Conservation (phyloP, 2,888 invertebrate genomes). For the Druceiella hillmani region DNA sequence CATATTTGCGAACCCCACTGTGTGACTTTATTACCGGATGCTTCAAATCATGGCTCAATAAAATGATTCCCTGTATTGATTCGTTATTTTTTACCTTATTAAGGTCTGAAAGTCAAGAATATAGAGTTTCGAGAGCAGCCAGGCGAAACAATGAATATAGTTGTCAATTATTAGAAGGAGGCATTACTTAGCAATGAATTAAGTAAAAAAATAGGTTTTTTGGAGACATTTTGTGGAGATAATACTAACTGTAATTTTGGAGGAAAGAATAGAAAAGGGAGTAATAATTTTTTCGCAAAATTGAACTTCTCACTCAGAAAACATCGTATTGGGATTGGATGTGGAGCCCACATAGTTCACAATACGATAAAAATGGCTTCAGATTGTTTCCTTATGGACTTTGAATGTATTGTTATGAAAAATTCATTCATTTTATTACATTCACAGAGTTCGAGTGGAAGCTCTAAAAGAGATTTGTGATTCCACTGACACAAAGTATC, state of each 20-base stretch:
- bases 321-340: constrained; percentile 26
- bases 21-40: no score
- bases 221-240: constrained; percentile 21
- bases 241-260: constrained; percentile 12
- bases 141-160: constrained; percentile 17
- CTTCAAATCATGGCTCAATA: constrained; percentile 15
- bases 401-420: constrained; percentile 23
- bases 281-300: constrained; percentile 23
- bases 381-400: no score
- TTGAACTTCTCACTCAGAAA: constrained; percentile 20
- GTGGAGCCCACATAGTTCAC: constrained; percentile 27
- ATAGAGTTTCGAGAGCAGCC: constrained; percentile 21
- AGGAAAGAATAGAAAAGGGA: constrained; percentile 17
- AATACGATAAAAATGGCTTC: no score
- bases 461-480: constrained; percentile 28
- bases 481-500: constrained; percentile 20
- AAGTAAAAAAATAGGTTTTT: constrained; percentile 16
- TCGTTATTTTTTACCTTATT: no score
- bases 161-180: constrained; percentile 12
- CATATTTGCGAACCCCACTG: no score
- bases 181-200: constrained; percentile 17
- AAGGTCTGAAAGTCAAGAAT: constrained; percentile 15
- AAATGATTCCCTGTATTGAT: constrained; percentile 13
- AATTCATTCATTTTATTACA: constrained; percentile 14
- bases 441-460: constrained; percentile 21